Conservation (phyloP, 2,888 invertebrate species). For the Lampropteryx suffumata region DNA sequence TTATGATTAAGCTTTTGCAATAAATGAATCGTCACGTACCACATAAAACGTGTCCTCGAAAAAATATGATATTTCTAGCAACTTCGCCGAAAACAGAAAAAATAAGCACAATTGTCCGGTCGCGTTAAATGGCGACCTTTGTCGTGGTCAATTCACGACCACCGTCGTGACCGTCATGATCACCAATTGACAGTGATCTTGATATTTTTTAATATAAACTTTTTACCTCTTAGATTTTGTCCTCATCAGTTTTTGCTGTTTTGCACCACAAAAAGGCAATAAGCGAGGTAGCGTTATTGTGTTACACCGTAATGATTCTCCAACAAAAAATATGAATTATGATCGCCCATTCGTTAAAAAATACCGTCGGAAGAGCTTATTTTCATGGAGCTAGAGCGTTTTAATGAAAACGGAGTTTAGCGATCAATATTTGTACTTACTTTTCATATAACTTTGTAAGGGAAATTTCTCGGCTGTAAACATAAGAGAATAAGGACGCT, state of each 20-base stretch:
- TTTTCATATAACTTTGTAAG: constrained; percentile 41
- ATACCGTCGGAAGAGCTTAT: constrained; percentile 46
- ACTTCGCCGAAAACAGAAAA: neutral
- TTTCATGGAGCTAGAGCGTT: constrained; percentile 43
- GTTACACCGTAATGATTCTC: constrained; percentile 50
- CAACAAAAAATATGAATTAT: constrained; percentile 47
- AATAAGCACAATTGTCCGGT: too few relatives aligned
- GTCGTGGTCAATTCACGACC: constrained; percentile 50
- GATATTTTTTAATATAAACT: constrained; percentile 54
- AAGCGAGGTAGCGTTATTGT: constrained; percentile 53
- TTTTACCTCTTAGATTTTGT: constrained; percentile 51
- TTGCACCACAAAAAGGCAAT: constrained; percentile 46
- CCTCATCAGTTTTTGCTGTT: constrained; percentile 47
- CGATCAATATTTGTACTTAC: constrained; percentile 44
- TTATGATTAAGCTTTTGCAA: too few relatives aligned
- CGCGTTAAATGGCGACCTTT: constrained; percentile 42
- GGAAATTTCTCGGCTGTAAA: constrained; percentile 20
- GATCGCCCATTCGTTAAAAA: constrained; percentile 44
- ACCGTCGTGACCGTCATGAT: constrained; percentile 27
- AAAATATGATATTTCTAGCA: neutral
- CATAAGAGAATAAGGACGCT: too few relatives aligned
- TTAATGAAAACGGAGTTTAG: constrained; percentile 44
- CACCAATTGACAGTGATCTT: constrained; percentile 71
- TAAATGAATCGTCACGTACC: too few relatives aligned
- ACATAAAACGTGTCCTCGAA: neutral